Conservation (phyloP, 2,797 vertebrate species). For the Streptopelia turtur region DNA sequence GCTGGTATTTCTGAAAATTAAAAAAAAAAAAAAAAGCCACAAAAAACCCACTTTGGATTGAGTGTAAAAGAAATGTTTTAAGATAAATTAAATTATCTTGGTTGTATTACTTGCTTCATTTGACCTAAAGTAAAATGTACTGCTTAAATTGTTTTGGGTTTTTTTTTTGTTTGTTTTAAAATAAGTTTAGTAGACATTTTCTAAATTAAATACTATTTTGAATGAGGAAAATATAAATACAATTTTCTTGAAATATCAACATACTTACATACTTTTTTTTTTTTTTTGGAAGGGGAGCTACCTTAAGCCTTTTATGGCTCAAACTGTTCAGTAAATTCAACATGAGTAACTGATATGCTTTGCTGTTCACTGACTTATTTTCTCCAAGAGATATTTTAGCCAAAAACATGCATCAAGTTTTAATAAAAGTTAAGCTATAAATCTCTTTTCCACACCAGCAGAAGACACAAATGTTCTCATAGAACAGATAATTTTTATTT, state of each 20-base stretch:
- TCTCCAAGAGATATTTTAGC: neutral
- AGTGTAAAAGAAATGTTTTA: neutral
- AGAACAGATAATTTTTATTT: neutral
- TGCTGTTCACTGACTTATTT: neutral
- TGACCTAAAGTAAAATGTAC: neutral
- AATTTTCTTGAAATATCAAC: neutral
- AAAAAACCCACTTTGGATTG: neutral
- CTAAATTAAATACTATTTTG: neutral
- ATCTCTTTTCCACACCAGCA: neutral
- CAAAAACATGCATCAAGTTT: neutral
- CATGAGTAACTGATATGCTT: neutral
- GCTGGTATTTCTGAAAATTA: neutral
- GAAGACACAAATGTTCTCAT: neutral
- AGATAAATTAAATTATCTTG: neutral
- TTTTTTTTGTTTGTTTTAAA: neutral
- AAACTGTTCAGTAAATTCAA: neutral
- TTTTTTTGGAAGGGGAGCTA: neutral
- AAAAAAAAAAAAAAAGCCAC: neutral
- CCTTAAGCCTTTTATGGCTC: neutral
- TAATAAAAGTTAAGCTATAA: neutral
- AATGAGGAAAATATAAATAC: neutral
- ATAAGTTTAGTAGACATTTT: neutral
- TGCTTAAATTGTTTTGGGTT: neutral
- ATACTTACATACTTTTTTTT: no score
- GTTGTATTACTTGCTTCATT: neutral